phyloP scores from a whole-genome alignment of 2,113 vertebrate species.

The Narcine bancroftii region DNA sequence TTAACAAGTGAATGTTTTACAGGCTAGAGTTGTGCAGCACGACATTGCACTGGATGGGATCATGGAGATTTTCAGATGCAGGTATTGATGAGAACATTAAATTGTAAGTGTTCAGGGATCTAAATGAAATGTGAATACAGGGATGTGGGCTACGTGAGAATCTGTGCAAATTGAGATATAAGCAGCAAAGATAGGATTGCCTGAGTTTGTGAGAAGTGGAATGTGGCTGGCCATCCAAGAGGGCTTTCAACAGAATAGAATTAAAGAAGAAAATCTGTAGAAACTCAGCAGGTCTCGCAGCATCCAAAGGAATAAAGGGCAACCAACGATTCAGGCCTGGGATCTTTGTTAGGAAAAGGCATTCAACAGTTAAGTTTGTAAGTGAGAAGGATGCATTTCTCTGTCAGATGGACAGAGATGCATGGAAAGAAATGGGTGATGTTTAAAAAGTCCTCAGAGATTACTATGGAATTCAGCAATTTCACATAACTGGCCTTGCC shows the following conservation, averaged over 20 bases:
- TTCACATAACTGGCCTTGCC: no score
- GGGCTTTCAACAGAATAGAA: no score
- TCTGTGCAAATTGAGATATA: background rate
- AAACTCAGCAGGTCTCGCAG: no score
- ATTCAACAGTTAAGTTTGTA: background rate
- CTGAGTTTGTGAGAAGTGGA: background rate
- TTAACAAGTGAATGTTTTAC: background rate
- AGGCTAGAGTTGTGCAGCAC: background rate
- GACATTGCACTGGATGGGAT: background rate
- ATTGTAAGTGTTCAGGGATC: background rate
- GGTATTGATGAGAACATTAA: background rate
- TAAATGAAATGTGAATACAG: background rate
- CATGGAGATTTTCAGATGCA: background rate
- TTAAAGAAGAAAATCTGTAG: no score
- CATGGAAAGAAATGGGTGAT: no score
- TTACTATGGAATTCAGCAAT: no score
- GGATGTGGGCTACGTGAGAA: background rate
- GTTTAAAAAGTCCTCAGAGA: no score
- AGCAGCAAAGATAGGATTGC: background rate
- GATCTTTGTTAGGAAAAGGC: no score
- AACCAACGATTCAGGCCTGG: no score
- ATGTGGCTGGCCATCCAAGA: background rate
- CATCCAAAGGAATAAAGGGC: no score
- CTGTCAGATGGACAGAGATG: no score
- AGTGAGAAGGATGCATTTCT: background rate